These are phyloP conservation scores for Myathropa florea DNA, from an alignment of 2,888 invertebrate species.

Conservation along the genomic window DNA sequence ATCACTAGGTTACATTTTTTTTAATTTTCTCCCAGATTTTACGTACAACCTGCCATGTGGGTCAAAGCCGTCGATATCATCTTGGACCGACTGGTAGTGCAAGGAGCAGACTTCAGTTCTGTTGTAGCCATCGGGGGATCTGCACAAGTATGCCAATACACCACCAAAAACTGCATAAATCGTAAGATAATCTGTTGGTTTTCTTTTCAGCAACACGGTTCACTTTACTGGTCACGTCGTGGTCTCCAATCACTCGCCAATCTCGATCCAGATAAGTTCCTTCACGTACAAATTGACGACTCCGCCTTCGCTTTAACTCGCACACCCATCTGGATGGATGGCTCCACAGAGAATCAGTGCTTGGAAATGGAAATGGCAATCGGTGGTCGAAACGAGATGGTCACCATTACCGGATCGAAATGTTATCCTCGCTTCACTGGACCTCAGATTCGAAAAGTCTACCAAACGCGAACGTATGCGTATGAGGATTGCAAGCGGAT, in stretches of 20 bases:
- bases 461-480: slow-evolving; percentile 85
- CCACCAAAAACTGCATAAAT: no score
- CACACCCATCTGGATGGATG: slow-evolving; percentile 99
- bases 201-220: slow-evolving; percentile 93
- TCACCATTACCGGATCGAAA: slow-evolving; percentile 79
- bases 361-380: slow-evolving; percentile 88
- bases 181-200: neutral
- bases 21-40: slow-evolving; percentile 82
- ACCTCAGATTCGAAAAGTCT: slow-evolving; percentile 94
- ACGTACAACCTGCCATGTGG: slow-evolving; percentile 95
- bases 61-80: slow-evolving; percentile 96
- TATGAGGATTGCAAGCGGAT: slow-evolving; percentile 92
- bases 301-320: slow-evolving; percentile 88
- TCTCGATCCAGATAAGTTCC: slow-evolving; percentile 87
- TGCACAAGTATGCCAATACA: slow-evolving; percentile 86
- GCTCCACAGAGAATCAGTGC: slow-evolving; percentile 81
- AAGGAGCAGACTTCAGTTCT: slow-evolving; percentile 90
- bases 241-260: slow-evolving; percentile 84
- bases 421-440: slow-evolving; percentile 88
- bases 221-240: slow-evolving; percentile 95
- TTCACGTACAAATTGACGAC: slow-evolving; percentile 91
- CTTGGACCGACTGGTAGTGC: slow-evolving; percentile 90
- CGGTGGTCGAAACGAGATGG: slow-evolving; percentile 83
- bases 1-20: neutral
- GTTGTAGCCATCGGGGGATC: slow-evolving; percentile 94